Evolutionary conservation across 2,113 vertebrate genomes (phyloP), one percentile per base, ranked within the genome.

Genomic region (Coreoperca whiteheadi): DNA sequence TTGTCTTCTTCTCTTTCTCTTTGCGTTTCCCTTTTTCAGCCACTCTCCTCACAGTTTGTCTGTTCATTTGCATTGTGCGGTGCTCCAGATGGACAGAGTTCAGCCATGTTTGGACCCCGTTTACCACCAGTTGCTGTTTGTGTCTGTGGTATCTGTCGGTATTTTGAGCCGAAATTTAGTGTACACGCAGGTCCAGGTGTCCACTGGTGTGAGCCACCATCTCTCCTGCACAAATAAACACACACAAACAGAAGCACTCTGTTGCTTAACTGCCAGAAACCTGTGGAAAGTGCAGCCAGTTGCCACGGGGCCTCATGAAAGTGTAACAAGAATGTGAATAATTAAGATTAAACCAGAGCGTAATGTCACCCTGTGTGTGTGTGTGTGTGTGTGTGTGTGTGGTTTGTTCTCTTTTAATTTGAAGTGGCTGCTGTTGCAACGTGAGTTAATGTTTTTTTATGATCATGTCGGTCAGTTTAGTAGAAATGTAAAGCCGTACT

Each of bases 311-410:
- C 86, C 74, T 91, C 88, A 88, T 94, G 80, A 87, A 91, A 90
- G 80, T 70, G 53, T 92, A 86, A 93, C 68, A 80, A 89, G 79
- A 81, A 83, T 89, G 87, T 92, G 89, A 94, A 94, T 92, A 90
- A 94, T 93, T 92, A 90, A 91, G 87, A 86, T 81, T 83, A 86
- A 85, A 91, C 80, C 73, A 88, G 75, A 71, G 81, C 59, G 50
- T 82, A 77, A 84, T 84, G 82, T 89, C 88, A 89, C 73, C 54
- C 21, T 61, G 30, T 53, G 46, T 74, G 54, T 59, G 80, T 86
- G 46, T 43, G 78, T 60, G 57, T 46, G 30, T 43, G 11, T 68
- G 77, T 71, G 50, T 28, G 73, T 60, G 25, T 50, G 16, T 56
- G n/a, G 34, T 73, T 50, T 43, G 3, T 32, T 23, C 12, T n/a